Conservation (phyloP, 2,888 invertebrate species). For the Drosophila pseudotakahashii region DNA sequence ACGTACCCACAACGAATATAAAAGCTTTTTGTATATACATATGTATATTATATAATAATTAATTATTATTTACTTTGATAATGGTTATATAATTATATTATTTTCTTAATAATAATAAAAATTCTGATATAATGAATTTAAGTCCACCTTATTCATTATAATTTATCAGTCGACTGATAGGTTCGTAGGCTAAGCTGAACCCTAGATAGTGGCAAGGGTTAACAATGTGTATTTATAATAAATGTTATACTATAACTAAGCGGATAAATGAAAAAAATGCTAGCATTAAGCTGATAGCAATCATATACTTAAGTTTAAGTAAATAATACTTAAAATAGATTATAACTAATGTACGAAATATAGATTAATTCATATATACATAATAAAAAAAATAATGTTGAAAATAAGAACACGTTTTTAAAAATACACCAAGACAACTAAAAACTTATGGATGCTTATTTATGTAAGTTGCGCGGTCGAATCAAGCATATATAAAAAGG, state of each 20-base stretch:
- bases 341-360: slow-evolving; percentile 1
- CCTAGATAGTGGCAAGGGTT: slow-evolving; percentile 15
- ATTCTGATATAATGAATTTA: background rate
- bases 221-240: slow-evolving; percentile 20
- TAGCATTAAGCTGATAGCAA: slow-evolving; percentile 6
- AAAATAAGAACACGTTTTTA: background rate
- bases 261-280: slow-evolving; percentile 5
- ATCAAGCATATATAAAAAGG: no score
- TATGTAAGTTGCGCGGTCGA: no score
- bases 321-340: slow-evolving; percentile 1
- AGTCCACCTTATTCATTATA: background rate
- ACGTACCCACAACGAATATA: background rate
- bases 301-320: slow-evolving; percentile 8
- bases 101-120: background rate
- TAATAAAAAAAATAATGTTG: slow-evolving; percentile 22
- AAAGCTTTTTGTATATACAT: slow-evolving; percentile 1
- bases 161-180: slow-evolving; percentile 13
- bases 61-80: background rate
- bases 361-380: slow-evolving; percentile 11
- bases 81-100: background rate
- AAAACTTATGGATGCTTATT: background rate
- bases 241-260: slow-evolving; percentile 19
- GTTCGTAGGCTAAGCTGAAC: background rate
- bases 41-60: background rate
- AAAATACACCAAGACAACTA: background rate